Base-by-base conservation (phyloP, 2,113 vertebrate species). In the Xiphophorus couchianus region DNA sequence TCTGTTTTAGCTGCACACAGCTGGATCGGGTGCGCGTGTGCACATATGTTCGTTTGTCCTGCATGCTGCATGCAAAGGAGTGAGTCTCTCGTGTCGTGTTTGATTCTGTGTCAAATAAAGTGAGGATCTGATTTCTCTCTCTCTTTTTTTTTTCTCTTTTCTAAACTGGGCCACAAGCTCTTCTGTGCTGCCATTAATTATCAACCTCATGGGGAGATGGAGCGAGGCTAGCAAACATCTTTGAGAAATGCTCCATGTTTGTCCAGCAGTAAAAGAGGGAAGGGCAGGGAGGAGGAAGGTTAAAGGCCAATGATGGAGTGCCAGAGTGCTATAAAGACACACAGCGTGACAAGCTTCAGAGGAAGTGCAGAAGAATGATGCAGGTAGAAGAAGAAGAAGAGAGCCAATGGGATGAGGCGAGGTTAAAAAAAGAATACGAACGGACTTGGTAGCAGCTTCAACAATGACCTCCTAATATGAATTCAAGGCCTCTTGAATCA, bases 161-260 rank as follows among this genome's bases (percentile, higher is more conserved):
- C 65, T 83, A 89, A 93, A 90, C 73, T 92, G 91, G 90, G 91
- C 88, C 91, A 93, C 82, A 84, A 84, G 85, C 89, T 84, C 84
- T 73, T 85, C 83, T 82, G 86, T 78, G 76, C 83, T 86, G 89
- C 86, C 81, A 71, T 89, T 91, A 91, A 92, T 92, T 90, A 90
- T 89, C 90, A 91, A 88, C 86, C 82, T 88, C 88, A 73, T 83
- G 86, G 67, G 74, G 84, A 84, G 74, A 84, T 62, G 81, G 39
- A 74, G 63, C 33, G 8, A 74, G 30, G 33, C 69, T 28, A 51
- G 66, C 85, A 82, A 73, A 85, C 73, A 86, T 74, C 75, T 72
- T 13, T 6, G 69, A 80, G 51, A 74, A 79, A 83, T 73, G 62
- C 10, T 70, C 17, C 15, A 3, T 1, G 61, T 77, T 80, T 83